phyloP scores from a whole-genome alignment of 2,113 vertebrate genomes.

The Catharus fuscescens region DNA sequence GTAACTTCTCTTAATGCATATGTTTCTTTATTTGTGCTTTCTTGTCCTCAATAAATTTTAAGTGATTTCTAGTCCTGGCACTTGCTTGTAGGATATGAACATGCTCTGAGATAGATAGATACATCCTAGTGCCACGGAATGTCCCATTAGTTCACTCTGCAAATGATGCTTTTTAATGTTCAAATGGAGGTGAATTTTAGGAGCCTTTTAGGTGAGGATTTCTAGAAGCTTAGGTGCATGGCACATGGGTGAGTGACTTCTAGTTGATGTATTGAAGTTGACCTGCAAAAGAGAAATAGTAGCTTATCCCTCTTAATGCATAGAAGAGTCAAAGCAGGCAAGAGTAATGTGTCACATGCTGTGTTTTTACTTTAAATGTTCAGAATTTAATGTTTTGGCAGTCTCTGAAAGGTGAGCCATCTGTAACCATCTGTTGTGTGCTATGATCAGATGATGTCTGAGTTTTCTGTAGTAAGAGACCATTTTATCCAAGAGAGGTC shows the following conservation, averaged over 20 bases:
- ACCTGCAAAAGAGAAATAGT: slow-evolving; percentile 64
- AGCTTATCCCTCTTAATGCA: background rate
- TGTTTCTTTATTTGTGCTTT: slow-evolving; percentile 30
- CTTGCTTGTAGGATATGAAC: slow-evolving; percentile 24
- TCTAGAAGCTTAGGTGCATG: slow-evolving; percentile 79
- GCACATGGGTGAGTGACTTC: slow-evolving; percentile 55
- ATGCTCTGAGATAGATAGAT: background rate
- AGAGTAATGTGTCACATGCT: background rate
- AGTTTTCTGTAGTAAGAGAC: background rate
- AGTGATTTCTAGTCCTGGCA: slow-evolving; percentile 15
- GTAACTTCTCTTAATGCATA: slow-evolving; percentile 6
- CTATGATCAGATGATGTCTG: background rate
- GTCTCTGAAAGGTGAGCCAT: background rate
- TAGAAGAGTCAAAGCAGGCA: background rate
- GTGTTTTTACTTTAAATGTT: background rate
- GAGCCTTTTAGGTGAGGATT: slow-evolving; percentile 58
- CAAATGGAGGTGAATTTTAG: slow-evolving; percentile 52
- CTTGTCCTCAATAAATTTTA: slow-evolving; percentile 45
- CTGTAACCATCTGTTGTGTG: accelerated
- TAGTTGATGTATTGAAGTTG: slow-evolving; percentile 60
- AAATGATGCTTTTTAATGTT: background rate
- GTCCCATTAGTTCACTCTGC: slow-evolving; percentile 13
- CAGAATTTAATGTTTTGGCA: background rate
- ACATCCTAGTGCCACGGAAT: background rate
- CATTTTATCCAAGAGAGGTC: background rate